Percentiles rank a stretch among this genome's conserved stretches.
Conservation (phyloP, 1,140 invertebrate species). For the Drosophila cardini region DNA sequence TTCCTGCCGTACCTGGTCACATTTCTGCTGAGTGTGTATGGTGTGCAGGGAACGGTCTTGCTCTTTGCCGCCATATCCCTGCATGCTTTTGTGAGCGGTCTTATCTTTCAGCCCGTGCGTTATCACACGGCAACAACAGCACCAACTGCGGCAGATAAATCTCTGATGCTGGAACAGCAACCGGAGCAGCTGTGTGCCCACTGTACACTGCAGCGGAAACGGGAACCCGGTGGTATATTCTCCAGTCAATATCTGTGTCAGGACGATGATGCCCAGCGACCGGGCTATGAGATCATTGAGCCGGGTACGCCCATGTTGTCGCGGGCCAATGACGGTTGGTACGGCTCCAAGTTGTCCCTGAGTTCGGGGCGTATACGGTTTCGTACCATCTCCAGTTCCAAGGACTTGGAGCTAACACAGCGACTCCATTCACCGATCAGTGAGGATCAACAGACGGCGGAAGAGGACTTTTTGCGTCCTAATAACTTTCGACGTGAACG, state of each 20-base stretch:
- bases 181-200: slow-evolving; percentile 63
- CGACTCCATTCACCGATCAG: slow-evolving; percentile 60
- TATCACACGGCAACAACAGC: slow-evolving; percentile 85
- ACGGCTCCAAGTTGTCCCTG: slow-evolving; percentile 84
- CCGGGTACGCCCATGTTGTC: slow-evolving; percentile 88
- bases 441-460: slow-evolving; percentile 48
- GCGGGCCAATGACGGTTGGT: slow-evolving; percentile 88
- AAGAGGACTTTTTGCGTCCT: slow-evolving; percentile 59
- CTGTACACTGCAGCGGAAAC: slow-evolving; percentile 70
- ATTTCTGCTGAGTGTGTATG: slow-evolving; percentile 85
- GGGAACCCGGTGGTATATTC: slow-evolving; percentile 85
- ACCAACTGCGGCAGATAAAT: not conserved
- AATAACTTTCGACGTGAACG: slow-evolving; percentile 78
- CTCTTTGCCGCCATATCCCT: slow-evolving; percentile 87
- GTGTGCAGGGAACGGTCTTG: slow-evolving; percentile 86
- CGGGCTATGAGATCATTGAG: slow-evolving; percentile 88
- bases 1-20: slow-evolving; percentile 86
- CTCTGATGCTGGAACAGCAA: slow-evolving; percentile 12
- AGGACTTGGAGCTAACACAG: slow-evolving; percentile 70
- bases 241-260: slow-evolving; percentile 89
- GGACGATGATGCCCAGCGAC: slow-evolving; percentile 87
- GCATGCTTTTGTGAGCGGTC: slow-evolving; percentile 86
- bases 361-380: slow-evolving; percentile 60
- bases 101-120: slow-evolving; percentile 87
- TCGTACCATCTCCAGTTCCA: slow-evolving; percentile 75